Evolutionary conservation across 2,797 vertebrate species (phyloP), one percentile per base, ranked within the genome.

Genomic region (Holocentrus rufus): DNA sequence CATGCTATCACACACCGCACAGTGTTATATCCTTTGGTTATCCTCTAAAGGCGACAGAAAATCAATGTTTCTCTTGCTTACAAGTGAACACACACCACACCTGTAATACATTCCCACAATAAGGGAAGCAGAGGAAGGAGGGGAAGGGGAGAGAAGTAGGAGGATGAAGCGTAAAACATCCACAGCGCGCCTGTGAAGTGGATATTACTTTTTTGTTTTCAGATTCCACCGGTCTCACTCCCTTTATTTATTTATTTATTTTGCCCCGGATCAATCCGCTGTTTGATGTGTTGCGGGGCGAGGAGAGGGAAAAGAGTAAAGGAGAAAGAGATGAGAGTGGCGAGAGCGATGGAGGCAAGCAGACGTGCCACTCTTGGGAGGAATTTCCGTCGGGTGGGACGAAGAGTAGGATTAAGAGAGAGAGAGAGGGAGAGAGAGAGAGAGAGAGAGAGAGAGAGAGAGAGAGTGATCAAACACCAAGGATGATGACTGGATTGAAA

Each of bases 101-200:
- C 74, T 90, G 81, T 88, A 88, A 90, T 80, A 87, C 77, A 80
- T 79, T 86, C 84, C 81, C 81, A 83, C 81, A 90, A 86, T 84
- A 74, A 87, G 71, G 53, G 69, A 78, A 74, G 76, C 34, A 1
- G 47, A 7, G 67, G 79, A 74, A 46, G 62, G 22, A n/a, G 27
- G 63, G 71, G 64, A 15, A n/a, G 25, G n/a, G 3, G 49, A 25
- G 30, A 42, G 61, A 58, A 42, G 60, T 31, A 22, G 66, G n/a
- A 56, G 63, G 63, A 74, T 82, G 65, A 65, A 82, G 53, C 25
- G 0, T 72, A 65, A 81, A 79, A 72, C 71, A 82, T 85, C 80
- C 71, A 57, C 66, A 79, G 78, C 62, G 39, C 62, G 50, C 11
- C 69, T 82, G n/a, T 87, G 83, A 85, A 85, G 74, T 87, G 73